Evolutionary conservation across 2,797 vertebrate species (phyloP), one percentile per base, ranked within the genome.

Genomic region (Holocentrus rufus): DNA sequence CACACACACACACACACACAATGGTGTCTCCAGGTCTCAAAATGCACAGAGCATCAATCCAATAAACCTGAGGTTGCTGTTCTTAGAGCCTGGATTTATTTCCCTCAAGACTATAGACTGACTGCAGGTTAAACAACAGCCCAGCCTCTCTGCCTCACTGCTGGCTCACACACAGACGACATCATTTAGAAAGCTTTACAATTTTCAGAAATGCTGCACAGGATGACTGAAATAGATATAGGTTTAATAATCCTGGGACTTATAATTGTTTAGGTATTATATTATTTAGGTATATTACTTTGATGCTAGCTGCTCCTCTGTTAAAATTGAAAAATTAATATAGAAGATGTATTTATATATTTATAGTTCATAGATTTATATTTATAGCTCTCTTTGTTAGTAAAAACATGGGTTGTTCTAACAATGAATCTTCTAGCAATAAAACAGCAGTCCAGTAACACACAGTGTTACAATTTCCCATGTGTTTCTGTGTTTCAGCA

Each of bases 401-500:
- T 34, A 9, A 34, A 9, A 34, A 34, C 34, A 34, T 34, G 34
- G 8, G 34, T 34, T 6, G 5, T 34, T 34, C 34, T 34, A 34
- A 34, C 34, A 9, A 27, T 27, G 25, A 27, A 27, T 27, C 25
- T 27, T 34, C 34, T 34, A 5, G 7, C 34, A 34, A 34, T 34
- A 34, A 34, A 34, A 34, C 8, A 34, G 8, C 34, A 34, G 34
- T 34, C 8, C 5, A 5, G 25, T 27, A 27, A n/a, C 36, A 4
- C 69, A 52, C 47, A 57, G 23, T 2, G 52, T 42, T 10, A 25
- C 7, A 25, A 44, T 27, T 34, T 25, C 5, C 6, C 20, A 20
- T 5, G 5, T 18, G 17, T 49, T 34, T 50, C 18, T 85, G 30
- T 31, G 84, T 74, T 88, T n/a, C 83, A 99, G 98, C 95, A 64